Evolutionary conservation across 2,113 vertebrate species (phyloP), one percentile per base, ranked within the genome.

Genomic region (Eidolon helvum): DNA sequence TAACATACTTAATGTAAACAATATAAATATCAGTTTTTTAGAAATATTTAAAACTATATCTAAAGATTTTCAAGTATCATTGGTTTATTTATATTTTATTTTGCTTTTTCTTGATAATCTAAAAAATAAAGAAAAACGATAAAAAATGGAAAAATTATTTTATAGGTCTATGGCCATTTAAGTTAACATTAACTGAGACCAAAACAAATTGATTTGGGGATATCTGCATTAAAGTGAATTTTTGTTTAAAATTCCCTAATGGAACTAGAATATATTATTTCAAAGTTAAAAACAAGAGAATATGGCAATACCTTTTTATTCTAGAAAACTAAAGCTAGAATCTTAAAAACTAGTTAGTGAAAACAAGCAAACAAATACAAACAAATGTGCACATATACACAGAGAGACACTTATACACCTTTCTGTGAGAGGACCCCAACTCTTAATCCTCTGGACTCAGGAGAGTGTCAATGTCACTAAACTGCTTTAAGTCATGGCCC

Each of bases 181-280:
- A 84, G 15, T 66, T 63, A 94, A 35, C 28, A 68, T 50, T 74
- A 84, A 90, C 85, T 74, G 57, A 95, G 66, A 93, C 50, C 68
- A 91, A 75, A 7, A 93, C 14, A 93, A 89, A 79, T 18, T 79
- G 53, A 96, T 68, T 88, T 66, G 18, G 57, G 71, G 38, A 6
- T 84, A 55, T 59, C 26, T 85, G 21, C 26, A 61, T 59, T 48
- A 55, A 74, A 68, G 45, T 43, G 26, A 84, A 66, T 88, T 88
- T 94, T 88, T 80, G 40, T 92, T 96, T 80, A 79, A 94, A 96
- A 96, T 88, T 89, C 50, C 74, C 59, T 66, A 71, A 57, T 28
- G 77, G 55, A 83, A 90, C 35, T 90, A 82, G 22, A 95, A 57
- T 28, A 40, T 57, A 59, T 79, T 74, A 87, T 84, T 84, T 83